Evolutionary conservation across 2,797 vertebrate species (phyloP).

Genomic region (Streptopelia turtur): DNA sequence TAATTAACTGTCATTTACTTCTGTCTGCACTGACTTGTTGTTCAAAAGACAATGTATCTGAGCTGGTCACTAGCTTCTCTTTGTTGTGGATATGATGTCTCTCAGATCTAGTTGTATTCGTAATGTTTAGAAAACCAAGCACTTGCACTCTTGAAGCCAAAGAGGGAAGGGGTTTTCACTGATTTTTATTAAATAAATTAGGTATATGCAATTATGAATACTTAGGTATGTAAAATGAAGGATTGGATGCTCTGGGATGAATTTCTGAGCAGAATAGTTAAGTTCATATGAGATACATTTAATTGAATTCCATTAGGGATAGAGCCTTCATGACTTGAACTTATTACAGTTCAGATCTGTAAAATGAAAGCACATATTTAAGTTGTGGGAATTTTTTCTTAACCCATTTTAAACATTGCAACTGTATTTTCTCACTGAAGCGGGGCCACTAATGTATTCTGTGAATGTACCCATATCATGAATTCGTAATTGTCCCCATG

Average conservation of each 20-base stretch:
- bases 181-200: constrained; percentile 59
- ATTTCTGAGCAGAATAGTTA: not conserved
- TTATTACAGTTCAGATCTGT: constrained; percentile 7
- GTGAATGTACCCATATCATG: constrained; percentile 61
- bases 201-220: constrained; percentile 49
- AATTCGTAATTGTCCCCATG: constrained; percentile 66
- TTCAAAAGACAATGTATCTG: constrained; percentile 79
- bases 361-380: constrained; percentile 48
- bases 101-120: constrained; percentile 72
- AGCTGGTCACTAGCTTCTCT: constrained; percentile 78
- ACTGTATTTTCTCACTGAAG: constrained; percentile 48
- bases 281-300: not conserved
- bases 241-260: constrained; percentile 24
- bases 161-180: constrained; percentile 39
- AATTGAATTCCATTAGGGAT: not conserved
- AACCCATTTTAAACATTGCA: constrained; percentile 46
- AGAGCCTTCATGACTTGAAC: not conserved
- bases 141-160: constrained; percentile 59
- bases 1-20: constrained; percentile 89
- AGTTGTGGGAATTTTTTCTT: constrained; percentile 64
- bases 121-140: constrained; percentile 53
- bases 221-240: constrained; percentile 25
- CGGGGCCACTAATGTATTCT: constrained; percentile 44
- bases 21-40: constrained; percentile 82
- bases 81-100: constrained; percentile 79